Evolutionary conservation across 2,797 vertebrate species (phyloP), one percentile per base, ranked within the genome.

Genomic region (Falco peregrinus): DNA sequence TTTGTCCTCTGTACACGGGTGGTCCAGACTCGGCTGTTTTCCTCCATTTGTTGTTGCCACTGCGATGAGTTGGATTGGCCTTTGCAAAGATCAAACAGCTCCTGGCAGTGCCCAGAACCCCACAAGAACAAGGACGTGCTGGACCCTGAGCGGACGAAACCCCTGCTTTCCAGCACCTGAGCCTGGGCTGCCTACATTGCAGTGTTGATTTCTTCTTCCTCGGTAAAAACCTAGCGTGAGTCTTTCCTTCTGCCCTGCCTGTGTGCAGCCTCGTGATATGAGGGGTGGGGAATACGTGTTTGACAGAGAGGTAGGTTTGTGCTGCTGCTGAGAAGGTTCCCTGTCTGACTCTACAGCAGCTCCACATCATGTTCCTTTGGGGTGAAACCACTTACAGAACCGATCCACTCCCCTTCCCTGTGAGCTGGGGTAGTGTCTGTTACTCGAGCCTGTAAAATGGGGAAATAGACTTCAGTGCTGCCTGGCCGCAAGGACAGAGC

Each of bases 1-100:
- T 99, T 99, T 14, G 99, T 99, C 9, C 95, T 99, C 59, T 98
- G 98, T 45, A 99, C 99, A 0, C 97, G 95, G 3, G 98, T 97
- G 0, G 97, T 99, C 59, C 98, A 99, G 8, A 53, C 96, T 0
- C 98, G 98, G 11, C 98, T 99, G 60, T 68, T 98, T 20, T 68
- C 97, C 4, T 54, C 94, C 10, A 64, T 99, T 18, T 98, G 98
- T 95, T 98, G 97, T 24, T 64, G 95, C 57, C 60, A 2, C 59
- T 15, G 8, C 0, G 31, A 74, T 1, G 48, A 20, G 11, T 5
- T 13, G 9, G 76, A 54, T 10, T 79, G 86, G 35, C 15, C 85
- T 1, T 61, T 3, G 16, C 56, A 39, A 25, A 87, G 75, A 9
- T 17, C 84, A 2, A 28, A 5, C 18, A 7, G 68, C 71, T 37